These are phyloP conservation scores for Neolamprologus cancellatus DNA, from an alignment of 2,113 vertebrate genomes.

Conservation along the genomic window DNA sequence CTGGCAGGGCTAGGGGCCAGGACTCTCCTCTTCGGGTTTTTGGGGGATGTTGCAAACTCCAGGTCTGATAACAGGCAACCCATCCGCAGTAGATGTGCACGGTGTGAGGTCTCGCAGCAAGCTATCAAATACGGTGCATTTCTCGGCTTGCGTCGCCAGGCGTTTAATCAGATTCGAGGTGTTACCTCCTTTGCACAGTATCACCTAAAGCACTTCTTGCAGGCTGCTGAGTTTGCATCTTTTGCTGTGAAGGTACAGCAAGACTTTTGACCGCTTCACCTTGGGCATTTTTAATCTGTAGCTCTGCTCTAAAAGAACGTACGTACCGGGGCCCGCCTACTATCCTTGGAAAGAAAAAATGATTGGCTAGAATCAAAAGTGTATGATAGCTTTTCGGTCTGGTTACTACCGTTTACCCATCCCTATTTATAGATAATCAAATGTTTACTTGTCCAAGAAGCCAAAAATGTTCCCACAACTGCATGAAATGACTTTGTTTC, in stretches of 20 bases:
- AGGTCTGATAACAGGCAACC: background rate
- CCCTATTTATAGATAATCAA: background rate
- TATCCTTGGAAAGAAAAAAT: background rate
- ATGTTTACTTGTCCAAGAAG: background rate
- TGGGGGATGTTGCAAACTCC: background rate
- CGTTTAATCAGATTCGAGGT: background rate
- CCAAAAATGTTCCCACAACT: background rate
- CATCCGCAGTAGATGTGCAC: background rate
- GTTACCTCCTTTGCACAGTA: background rate
- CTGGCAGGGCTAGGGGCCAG: rapidly evolving
- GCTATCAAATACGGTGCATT: background rate
- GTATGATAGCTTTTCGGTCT: background rate
- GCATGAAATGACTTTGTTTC: background rate
- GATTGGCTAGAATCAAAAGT: background rate
- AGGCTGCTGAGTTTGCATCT: background rate
- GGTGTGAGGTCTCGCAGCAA: rapidly evolving
- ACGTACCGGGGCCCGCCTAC: background rate
- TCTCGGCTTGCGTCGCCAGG: background rate
- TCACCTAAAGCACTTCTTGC: background rate
- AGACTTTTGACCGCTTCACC: rapidly evolving
- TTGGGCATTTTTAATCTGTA: background rate
- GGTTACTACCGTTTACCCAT: background rate
- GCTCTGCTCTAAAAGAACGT: background rate
- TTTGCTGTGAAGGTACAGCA: background rate
- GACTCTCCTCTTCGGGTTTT: background rate